Percentiles rank a stretch among this genome's conserved stretches.
Evolutionary conservation across 2,888 invertebrate species (phyloP).

Genomic region (Mesorhabditis spiculigera): DNA sequence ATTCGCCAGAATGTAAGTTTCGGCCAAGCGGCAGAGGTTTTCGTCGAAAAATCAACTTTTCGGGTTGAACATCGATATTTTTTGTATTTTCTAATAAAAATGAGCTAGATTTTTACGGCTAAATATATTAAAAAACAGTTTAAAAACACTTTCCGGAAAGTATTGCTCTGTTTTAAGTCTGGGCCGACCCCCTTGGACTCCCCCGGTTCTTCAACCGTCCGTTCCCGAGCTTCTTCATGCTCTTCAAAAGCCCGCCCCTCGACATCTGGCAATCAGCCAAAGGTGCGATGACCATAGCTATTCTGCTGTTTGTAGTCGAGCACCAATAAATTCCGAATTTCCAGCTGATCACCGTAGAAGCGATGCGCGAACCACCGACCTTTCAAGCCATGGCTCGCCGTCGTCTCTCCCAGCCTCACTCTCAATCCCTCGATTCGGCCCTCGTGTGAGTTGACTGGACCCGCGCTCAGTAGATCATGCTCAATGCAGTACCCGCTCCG

Average conservation of each 20-base stretch:
- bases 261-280: neutral
- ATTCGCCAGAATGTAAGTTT: too few species aligned
- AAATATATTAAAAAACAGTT: too few species aligned
- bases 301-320: neutral
- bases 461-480: neutral
- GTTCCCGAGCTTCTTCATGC: neutral
- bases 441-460: constrained; percentile 1
- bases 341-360: neutral
- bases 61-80: too few species aligned
- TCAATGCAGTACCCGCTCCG: neutral
- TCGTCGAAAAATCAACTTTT: too few species aligned
- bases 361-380: neutral
- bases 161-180: neutral
- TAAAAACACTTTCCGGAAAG: too few species aligned
- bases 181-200: neutral
- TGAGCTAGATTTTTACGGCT: too few species aligned
- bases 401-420: neutral
- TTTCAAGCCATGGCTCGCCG: neutral
- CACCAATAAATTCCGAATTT: neutral
- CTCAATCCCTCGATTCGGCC: constrained; percentile 1
- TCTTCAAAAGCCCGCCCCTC: neutral
- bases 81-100: too few species aligned
- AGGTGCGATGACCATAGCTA: neutral
- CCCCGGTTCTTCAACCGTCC: neutral
- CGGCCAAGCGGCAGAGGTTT: too few species aligned